phyloP scores from a whole-genome alignment of 2,888 invertebrate genomes.

The Lacanobia oleracea region DNA sequence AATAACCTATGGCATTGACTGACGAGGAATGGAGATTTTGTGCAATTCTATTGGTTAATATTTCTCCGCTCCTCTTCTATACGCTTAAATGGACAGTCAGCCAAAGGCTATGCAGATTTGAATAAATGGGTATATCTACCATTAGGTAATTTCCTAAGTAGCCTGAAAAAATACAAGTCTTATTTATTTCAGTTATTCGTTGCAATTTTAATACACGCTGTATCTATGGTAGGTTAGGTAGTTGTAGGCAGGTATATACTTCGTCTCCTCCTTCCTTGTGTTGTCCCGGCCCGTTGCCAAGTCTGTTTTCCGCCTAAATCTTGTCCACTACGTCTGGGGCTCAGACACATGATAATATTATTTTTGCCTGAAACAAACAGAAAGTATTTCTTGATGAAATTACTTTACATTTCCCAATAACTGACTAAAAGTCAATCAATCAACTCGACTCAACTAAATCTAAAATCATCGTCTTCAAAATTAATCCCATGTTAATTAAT shows the following conservation, averaged over 20 bases:
- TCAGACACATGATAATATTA: slow-evolving; percentile 29
- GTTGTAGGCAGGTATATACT: slow-evolving; percentile 21
- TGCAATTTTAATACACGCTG: slow-evolving; percentile 32
- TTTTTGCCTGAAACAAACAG: background rate
- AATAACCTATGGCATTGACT: too few relatives aligned
- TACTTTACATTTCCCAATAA: slow-evolving; percentile 25
- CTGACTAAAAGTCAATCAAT: slow-evolving; percentile 25
- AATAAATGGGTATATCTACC: background rate
- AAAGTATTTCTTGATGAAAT: slow-evolving; percentile 25
- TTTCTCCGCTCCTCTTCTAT: too few relatives aligned
- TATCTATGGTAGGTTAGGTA: slow-evolving; percentile 19
- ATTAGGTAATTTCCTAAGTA: background rate
- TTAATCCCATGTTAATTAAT: slow-evolving; percentile 55
- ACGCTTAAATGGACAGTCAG: too few relatives aligned
- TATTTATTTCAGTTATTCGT: too few relatives aligned
- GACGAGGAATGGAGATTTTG: too few relatives aligned
- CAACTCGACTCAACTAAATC: slow-evolving; percentile 18
- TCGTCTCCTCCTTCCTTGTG: slow-evolving; percentile 37
- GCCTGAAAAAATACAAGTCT: background rate
- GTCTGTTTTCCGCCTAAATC: slow-evolving; percentile 50
- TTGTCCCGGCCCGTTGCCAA: slow-evolving; percentile 48
- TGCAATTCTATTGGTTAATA: too few relatives aligned
- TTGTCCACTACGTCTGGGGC: slow-evolving; percentile 23
- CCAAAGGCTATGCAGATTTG: too few relatives aligned
- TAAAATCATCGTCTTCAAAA: slow-evolving; percentile 42